A percentile compares a stretch with the other conserved stretches of the same genome.
Evolutionary conservation across 2,888 invertebrate genomes (phyloP).

Genomic region (Incurvaria masculella): DNA sequence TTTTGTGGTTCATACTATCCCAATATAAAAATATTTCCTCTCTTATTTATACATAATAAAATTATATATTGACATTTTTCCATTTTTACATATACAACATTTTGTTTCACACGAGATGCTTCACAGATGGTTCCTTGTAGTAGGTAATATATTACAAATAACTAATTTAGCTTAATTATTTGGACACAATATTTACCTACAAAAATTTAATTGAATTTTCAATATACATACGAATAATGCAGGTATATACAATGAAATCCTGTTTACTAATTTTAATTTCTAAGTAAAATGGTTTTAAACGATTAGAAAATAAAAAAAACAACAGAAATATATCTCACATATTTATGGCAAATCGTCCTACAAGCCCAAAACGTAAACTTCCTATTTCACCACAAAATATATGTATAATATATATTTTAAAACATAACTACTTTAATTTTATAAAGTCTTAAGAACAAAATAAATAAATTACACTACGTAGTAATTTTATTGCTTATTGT

Average conservation of each 20-base stretch:
- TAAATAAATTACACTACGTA: slow-evolving; percentile 51
- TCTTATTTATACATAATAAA: slow-evolving; percentile 24
- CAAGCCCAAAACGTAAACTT: slow-evolving; percentile 34
- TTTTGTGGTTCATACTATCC: slow-evolving; percentile 34
- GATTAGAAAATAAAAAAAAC: slow-evolving; percentile 20
- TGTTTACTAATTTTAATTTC: too few relatives aligned
- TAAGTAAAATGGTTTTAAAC: background rate
- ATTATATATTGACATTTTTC: background rate
- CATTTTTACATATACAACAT: background rate
- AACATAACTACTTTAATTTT: slow-evolving; percentile 52
- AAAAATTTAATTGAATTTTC: background rate
- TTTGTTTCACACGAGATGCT: background rate
- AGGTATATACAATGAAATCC: background rate
- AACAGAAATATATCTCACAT: slow-evolving; percentile 51
- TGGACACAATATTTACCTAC: background rate
- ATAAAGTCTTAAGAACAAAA: slow-evolving; percentile 47
- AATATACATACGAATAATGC: background rate
- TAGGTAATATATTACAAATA: background rate
- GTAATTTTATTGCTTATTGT: slow-evolving; percentile 45
- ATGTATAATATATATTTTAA: slow-evolving; percentile 31
- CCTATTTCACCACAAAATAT: slow-evolving; percentile 36
- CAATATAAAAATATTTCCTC: slow-evolving; percentile 55
- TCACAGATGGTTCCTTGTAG: background rate
- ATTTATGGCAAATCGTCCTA: slow-evolving; percentile 48
- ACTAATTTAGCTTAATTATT: background rate